A percentile compares a stretch with the other conserved stretches of the same genome.
Conservation (phyloP, 2,113 vertebrate species). For the Amia ocellicauda region DNA sequence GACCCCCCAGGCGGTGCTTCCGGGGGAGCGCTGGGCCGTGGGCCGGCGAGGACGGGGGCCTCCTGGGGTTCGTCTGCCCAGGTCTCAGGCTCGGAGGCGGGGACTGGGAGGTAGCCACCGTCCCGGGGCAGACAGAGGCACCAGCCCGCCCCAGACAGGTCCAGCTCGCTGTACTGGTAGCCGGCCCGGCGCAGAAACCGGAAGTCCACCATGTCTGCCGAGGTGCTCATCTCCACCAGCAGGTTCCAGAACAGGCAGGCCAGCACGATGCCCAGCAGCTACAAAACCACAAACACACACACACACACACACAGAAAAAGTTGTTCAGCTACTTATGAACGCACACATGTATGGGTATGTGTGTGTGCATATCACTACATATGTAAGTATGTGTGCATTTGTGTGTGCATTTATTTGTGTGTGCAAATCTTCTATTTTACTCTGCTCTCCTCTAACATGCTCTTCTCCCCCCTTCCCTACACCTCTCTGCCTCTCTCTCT, state of each 20-base stretch:
- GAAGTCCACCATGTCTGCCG: conserved; percentile 72
- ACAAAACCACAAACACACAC: conserved; percentile 19
- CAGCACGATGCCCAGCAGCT: conserved; percentile 76
- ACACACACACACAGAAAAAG: neutral
- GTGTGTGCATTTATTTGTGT: neutral
- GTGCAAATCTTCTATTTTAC: too few relatives aligned
- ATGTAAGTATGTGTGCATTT: neutral
- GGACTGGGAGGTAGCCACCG: conserved; percentile 76
- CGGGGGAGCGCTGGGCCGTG: conserved; percentile 49
- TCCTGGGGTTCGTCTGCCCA: conserved; percentile 33
- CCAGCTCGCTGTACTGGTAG: conserved; percentile 61
- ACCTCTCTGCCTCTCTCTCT: too few relatives aligned
- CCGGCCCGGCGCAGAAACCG: conserved; percentile 49
- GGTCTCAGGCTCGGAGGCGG: conserved; percentile 31
- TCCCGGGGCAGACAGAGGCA: conserved; percentile 82
- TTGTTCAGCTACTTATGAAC: neutral
- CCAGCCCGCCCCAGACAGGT: conserved; percentile 78
- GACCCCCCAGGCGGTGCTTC: conserved; percentile 40
- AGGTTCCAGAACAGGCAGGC: conserved; percentile 81
- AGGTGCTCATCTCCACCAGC: conserved; percentile 70
- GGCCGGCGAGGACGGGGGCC: conserved; percentile 36
- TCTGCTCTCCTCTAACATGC: too few relatives aligned
- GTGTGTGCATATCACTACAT: neutral
- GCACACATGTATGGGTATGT: neutral
- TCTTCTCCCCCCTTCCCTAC: too few relatives aligned